Percentiles rank a stretch among this genome's conserved stretches.
Conservation (phyloP, 2,888 invertebrate species). For the Scaptomyza tumidula region DNA sequence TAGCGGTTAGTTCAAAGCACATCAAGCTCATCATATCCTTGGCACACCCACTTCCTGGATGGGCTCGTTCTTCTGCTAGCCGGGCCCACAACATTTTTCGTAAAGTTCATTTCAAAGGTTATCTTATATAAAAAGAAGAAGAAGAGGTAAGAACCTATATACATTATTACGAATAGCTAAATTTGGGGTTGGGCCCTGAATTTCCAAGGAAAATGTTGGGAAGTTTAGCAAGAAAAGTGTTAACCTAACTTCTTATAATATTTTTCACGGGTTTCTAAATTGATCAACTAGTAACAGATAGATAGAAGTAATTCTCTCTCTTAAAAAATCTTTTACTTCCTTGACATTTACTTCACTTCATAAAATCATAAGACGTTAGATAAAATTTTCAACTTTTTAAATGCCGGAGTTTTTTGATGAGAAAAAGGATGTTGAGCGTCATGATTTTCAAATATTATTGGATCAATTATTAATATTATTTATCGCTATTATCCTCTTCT, state of each 20-base stretch:
- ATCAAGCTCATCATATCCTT: not conserved
- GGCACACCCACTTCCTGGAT: slow-evolving; percentile 1
- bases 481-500: not conserved
- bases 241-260: too few relatives aligned
- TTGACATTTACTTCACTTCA: not conserved
- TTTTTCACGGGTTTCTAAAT: too few relatives aligned
- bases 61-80: not conserved
- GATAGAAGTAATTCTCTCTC: too few relatives aligned
- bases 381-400: not conserved
- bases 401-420: slow-evolving; percentile 21
- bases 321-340: too few relatives aligned
- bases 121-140: not conserved
- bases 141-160: not conserved
- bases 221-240: too few relatives aligned
- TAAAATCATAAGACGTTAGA: not conserved
- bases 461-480: not conserved
- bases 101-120: not conserved
- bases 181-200: too few relatives aligned
- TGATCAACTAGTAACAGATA: too few relatives aligned
- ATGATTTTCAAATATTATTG: not conserved
- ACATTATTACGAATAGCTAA: too few relatives aligned
- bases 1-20: slow-evolving; percentile 23
- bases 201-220: too few relatives aligned
- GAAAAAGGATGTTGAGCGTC: not conserved
- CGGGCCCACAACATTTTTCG: not conserved